Base-by-base conservation (phyloP, 2,113 vertebrate genomes). In the Poicephalus gulielmi region DNA sequence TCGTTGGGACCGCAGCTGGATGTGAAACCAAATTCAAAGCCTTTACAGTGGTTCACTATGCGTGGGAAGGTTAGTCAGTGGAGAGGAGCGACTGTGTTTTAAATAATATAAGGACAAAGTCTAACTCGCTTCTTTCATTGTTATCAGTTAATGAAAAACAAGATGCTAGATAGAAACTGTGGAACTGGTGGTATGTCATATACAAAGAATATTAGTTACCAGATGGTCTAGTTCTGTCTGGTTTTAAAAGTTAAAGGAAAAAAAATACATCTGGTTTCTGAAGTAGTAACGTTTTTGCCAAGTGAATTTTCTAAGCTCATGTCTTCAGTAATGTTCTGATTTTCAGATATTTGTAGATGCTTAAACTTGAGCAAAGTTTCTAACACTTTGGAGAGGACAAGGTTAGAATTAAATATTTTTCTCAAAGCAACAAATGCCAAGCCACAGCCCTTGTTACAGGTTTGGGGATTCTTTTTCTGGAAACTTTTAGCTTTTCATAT, bases 381-480 rank as follows among this genome's bases (percentile, higher is more conserved):
- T 60, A 73, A 1, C 11, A 3, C 33, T 63, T 80, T 10, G 6
- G 47, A 74, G 15, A 49, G 28, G 11, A 37, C 25, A 41, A 81
- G 12, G 9, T 77, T 90, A 66, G 35, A 90, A 82, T 84, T 62
- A 59, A 77, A 13, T 52, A n/a, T 50, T 94, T 77, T 92, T 62
- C 46, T 88, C 52, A 35, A 75, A 44, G 16, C 35, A 52, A 39
- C 30, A 47, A 59, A 57, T 0, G 0, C 49, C 35, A 90, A 59
- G 52, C 27, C 41, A 47, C 8, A 52, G 33, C 46, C 30, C 75
- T 13, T 57, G 24, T 59, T 70, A 39, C 31, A 60, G 17, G 7
- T 82, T 62, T 39, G 31, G 33, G 60, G 30, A 16, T 41, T 53
- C 15, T 85, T 57, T 50, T 78, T 59, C 17, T 10, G 62, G 23